Conservation (phyloP, 1,140 invertebrate genomes). For the Trissolcus basalis region DNA sequence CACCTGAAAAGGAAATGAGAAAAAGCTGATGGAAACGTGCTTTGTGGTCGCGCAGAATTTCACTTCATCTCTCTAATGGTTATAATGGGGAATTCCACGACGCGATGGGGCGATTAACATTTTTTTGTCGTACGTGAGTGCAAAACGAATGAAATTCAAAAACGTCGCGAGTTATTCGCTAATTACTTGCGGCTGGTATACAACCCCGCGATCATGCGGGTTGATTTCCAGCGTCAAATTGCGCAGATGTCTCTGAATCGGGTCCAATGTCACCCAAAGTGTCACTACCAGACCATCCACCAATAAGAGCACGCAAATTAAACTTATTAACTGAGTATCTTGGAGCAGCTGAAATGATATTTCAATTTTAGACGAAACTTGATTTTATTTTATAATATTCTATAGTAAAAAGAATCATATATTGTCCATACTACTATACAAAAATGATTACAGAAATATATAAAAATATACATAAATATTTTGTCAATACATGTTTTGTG, state of each 20-base stretch:
- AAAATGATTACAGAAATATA: too few species aligned
- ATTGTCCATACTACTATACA: too few species aligned
- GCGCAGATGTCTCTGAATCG: conserved; percentile 88
- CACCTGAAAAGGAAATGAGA: conserved; percentile 79
- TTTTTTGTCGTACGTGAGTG: not conserved
- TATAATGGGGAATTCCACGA: too few species aligned
- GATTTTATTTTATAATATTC: too few species aligned
- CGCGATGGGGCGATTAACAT: too few species aligned
- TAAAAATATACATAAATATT: too few species aligned
- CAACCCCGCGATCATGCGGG: conserved; percentile 84
- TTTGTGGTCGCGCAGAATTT: too few species aligned
- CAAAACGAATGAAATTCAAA: not conserved
- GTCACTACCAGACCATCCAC: conserved; percentile 88
- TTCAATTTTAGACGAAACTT: too few species aligned
- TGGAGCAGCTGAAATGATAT: conserved; percentile 80
- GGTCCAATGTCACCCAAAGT: conserved; percentile 88
- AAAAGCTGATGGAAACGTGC: conserved; percentile 43
- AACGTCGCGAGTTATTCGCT: conserved; percentile 22
- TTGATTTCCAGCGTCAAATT: conserved; percentile 90
- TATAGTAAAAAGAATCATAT: too few species aligned
- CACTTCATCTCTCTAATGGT: too few species aligned
- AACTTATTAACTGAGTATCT: conserved; percentile 87
- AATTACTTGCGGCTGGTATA: conserved; percentile 90
- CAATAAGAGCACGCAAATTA: conserved; percentile 86
- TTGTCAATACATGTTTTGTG: too few species aligned